These are phyloP conservation scores for Vombatus ursinus DNA, from an alignment of 2,113 vertebrate genomes.

Conservation along the genomic window DNA sequence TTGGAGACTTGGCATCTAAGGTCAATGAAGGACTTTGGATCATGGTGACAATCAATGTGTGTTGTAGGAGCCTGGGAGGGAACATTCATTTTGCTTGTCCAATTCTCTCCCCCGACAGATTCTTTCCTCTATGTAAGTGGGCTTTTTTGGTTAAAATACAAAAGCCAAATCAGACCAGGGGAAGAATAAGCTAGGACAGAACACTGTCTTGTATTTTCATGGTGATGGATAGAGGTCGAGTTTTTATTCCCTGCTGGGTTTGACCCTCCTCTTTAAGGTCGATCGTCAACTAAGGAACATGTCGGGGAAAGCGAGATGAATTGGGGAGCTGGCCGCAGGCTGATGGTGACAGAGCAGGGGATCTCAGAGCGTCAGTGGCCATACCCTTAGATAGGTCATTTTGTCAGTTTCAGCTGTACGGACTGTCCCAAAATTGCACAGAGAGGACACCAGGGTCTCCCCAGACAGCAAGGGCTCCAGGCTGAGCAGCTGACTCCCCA, in stretches of 20 bases:
- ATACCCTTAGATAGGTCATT: conserved; percentile 58
- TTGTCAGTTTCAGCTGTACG: conserved; percentile 52
- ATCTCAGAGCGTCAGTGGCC: fast-evolving
- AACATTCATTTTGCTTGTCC: not conserved
- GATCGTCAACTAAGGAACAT: not conserved
- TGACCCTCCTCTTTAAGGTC: not conserved
- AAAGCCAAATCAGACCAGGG: not conserved
- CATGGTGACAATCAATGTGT: not conserved
- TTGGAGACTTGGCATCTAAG: not conserved
- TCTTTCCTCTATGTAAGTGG: not conserved
- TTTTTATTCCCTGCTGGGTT: not conserved
- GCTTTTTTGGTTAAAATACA: not conserved
- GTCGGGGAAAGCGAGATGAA: not conserved
- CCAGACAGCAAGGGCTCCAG: conserved; percentile 65
- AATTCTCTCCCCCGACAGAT: not conserved
- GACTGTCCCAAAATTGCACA: conserved; percentile 67
- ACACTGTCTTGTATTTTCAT: not conserved
- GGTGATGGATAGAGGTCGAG: not conserved
- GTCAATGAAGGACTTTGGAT: not conserved
- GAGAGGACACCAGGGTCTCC: not conserved
- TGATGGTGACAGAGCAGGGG: not conserved
- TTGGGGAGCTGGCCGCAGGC: not conserved
- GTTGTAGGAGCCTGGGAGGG: not conserved
- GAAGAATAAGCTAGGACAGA: not conserved
- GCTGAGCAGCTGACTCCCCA: conserved; percentile 45